Conservation (phyloP, 2,113 vertebrate genomes). For the Tyto alba region DNA sequence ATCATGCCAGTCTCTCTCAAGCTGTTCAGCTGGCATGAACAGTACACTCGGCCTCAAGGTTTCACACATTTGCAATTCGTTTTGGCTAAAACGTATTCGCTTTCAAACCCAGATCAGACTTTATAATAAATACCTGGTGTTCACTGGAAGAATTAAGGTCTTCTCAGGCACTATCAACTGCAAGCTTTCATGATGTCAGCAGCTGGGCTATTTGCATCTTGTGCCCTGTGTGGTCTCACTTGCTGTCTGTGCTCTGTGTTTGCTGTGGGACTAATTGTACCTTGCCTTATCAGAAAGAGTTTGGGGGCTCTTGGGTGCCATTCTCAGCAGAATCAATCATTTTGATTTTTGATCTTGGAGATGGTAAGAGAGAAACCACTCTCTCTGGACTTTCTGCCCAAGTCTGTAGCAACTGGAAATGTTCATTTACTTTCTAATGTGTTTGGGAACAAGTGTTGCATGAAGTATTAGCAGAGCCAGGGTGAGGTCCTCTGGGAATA, state of each 20-base stretch:
- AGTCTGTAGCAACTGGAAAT: not conserved
- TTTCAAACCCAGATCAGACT: not conserved
- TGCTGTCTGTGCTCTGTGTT: not conserved
- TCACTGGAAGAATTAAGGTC: not conserved
- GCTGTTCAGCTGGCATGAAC: not conserved
- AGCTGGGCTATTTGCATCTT: not conserved
- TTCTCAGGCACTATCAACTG: not conserved
- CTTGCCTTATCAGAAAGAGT: not conserved
- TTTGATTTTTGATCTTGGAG: not conserved
- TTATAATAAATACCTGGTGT: not conserved
- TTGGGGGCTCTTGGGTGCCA: accelerated
- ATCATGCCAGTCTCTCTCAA: accelerated
- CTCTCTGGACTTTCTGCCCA: not conserved
- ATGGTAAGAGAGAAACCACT: not conserved
- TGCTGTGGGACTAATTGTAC: not conserved
- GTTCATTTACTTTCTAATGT: not conserved
- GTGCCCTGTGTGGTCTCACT: not conserved
- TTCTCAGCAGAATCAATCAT: not conserved
- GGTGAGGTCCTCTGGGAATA: not conserved
- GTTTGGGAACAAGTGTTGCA: not conserved
- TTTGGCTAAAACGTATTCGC: not conserved
- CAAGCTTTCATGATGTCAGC: not conserved
- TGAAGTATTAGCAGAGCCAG: accelerated
- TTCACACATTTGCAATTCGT: not conserved
- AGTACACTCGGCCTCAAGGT: not conserved